A percentile compares a stretch with the other conserved stretches of the same genome.
phyloP scores from a whole-genome alignment of 2,888 invertebrate genomes.

The Andrena dorsata region DNA sequence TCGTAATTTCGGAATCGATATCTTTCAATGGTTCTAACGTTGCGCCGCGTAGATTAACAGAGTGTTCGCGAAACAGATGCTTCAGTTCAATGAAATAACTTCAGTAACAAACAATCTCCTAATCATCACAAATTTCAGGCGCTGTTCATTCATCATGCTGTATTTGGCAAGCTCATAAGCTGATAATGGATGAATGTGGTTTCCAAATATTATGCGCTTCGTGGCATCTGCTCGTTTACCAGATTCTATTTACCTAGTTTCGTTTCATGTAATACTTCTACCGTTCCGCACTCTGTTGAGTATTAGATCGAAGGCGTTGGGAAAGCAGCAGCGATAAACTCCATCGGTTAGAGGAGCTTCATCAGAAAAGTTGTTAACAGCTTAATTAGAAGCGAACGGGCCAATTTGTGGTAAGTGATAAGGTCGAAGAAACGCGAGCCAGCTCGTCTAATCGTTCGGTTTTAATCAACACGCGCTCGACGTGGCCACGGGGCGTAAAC shows the following conservation, averaged over 20 bases:
- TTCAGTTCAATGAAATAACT: not conserved
- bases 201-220: too few species aligned
- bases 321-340: slow-evolving; percentile 51
- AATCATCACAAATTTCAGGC: too few species aligned
- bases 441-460: slow-evolving; percentile 57
- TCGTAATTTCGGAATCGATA: not conserved
- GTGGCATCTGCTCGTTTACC: too few species aligned
- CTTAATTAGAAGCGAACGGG: slow-evolving; percentile 63
- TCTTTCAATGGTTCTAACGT: not conserved
- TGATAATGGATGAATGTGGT: too few species aligned
- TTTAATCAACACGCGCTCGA: slow-evolving; percentile 54
- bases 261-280: slow-evolving; percentile 6
- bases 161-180: too few species aligned
- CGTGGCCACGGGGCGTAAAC: slow-evolving; percentile 25
- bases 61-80: not conserved
- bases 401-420: slow-evolving; percentile 65
- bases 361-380: slow-evolving; percentile 62
- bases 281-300: not conserved
- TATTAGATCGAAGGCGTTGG: not conserved
- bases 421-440: slow-evolving; percentile 59
- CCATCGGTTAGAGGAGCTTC: slow-evolving; percentile 36
- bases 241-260: not conserved
- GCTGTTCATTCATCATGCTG: too few species aligned
- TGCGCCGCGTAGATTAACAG: not conserved
- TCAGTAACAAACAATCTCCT: not conserved